Evolutionary conservation across 2,888 invertebrate genomes (phyloP), one percentile per base, ranked within the genome.

Genomic region (Cremastobaeus sp.): DNA sequence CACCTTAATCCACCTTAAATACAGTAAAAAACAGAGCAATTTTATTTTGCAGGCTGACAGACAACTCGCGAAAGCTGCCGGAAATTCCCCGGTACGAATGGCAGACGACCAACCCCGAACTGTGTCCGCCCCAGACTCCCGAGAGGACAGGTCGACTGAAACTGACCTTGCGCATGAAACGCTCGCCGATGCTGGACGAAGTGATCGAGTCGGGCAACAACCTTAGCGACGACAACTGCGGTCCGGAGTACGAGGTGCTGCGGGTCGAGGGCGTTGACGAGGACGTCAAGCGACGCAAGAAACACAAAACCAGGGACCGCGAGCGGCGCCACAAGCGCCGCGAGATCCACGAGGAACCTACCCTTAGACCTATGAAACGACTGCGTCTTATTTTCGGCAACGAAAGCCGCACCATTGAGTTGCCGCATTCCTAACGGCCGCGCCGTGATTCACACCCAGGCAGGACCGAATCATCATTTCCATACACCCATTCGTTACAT

Each of bases 321-420:
- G 91, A 92, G 78, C 91, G 91, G 82, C 89, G 92, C 48, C 92
- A 91, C 79, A 92, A 92, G 88, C 80, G 82, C 25, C 83, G 86
- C 3, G 82, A 83, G 39, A 89, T 89, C 74, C 89, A 89, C 77
- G 90, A 90, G 80, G 90, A 91, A 79, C 93, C 93, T 73, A 90
- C 91, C 78, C 90, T 92, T 82, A 93, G 93, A 76, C 92, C 93
- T 50, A 93, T 94, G 91, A 96, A 96, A 89, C 92, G 96, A 83
- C 90, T 96, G 86, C 92, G 95, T 84, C 90, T 96, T 84, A 95
- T 95, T 83, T 94, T 96, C 84, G 96, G 96, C 80, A 95, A 95
- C 87, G 96, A 96, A 88, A 94, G 94, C 84, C 94, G 93, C 85
- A 95, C 95, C 85, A 96, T 96, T 85, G 94, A 96, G 90, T 92